Evolutionary conservation across 2,113 vertebrate genomes (phyloP).

Genomic region (Malurus melanocephalus): DNA sequence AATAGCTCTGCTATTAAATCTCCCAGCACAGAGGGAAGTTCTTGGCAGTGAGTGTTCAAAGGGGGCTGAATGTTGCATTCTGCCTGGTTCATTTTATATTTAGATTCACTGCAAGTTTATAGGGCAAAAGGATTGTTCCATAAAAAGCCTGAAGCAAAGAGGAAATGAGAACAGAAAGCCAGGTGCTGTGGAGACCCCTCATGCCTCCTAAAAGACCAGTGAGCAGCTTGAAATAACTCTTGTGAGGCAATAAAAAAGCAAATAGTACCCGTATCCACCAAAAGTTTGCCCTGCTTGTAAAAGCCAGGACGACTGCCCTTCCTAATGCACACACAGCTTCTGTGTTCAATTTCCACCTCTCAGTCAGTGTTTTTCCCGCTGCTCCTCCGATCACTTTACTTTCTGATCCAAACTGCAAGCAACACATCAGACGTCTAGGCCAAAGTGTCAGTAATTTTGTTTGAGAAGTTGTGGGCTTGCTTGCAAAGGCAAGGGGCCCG

Average conservation of each 20-base stretch:
- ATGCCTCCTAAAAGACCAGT: constrained; percentile 3
- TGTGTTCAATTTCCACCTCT: neutral
- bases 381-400: neutral
- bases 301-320: neutral
- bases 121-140: constrained; percentile 9
- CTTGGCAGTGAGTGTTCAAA: neutral
- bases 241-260: neutral
- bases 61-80: neutral
- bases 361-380: neutral
- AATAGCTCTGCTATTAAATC: neutral
- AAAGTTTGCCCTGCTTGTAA: neutral
- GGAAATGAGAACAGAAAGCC: constrained; percentile 49
- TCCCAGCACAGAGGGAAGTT: neutral
- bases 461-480: neutral
- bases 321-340: neutral
- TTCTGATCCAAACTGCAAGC: neutral
- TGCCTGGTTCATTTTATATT: neutral
- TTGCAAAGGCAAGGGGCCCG: neutral
- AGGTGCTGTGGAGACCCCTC: neutral
- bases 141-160: neutral
- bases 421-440: neutral
- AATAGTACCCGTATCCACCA: neutral
- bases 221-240: neutral
- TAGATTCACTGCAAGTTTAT: constrained; percentile 10
- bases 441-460: neutral